These are phyloP conservation scores for Passer montanus DNA, from an alignment of 2,113 vertebrate species.

Conservation along the genomic window DNA sequence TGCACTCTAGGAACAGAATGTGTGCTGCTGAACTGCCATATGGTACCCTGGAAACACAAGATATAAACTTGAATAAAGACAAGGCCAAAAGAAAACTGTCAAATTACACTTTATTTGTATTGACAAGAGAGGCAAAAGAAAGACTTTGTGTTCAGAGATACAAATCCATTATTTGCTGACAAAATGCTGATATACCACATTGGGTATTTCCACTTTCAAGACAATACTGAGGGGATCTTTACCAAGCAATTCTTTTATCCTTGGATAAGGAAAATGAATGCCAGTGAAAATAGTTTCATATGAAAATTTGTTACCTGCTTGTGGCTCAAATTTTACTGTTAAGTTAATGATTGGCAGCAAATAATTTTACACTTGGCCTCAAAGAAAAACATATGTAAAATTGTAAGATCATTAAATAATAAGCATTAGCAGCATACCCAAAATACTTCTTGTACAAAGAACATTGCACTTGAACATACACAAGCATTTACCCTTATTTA, in stretches of 20 bases:
- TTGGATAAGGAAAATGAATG: background rate
- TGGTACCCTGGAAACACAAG: background rate
- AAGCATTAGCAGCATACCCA: constrained; percentile 71
- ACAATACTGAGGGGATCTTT: background rate
- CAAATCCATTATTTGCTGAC: constrained; percentile 60
- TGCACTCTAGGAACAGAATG: background rate
- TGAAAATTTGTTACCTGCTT: background rate
- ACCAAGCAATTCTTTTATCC: background rate
- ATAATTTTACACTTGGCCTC: constrained; percentile 58
- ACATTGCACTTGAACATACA: constrained; percentile 66
- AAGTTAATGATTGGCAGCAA: constrained; percentile 62
- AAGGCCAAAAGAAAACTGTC: constrained; percentile 36
- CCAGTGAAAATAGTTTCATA: background rate
- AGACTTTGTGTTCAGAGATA: constrained; percentile 45
- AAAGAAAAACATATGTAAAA: constrained; percentile 26
- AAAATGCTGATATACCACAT: background rate
- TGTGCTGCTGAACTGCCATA: background rate
- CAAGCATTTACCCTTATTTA: constrained; percentile 68
- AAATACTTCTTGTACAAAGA: constrained; percentile 72
- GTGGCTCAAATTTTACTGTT: background rate
- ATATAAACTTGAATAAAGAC: background rate
- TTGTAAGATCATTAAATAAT: constrained; percentile 64
- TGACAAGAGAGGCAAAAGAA: constrained; percentile 69
- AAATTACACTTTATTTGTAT: constrained; percentile 78
- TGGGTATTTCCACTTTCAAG: background rate